Evolutionary conservation across 2,797 vertebrate genomes (phyloP).

Genomic region (Melanotaenia pygmaea): DNA sequence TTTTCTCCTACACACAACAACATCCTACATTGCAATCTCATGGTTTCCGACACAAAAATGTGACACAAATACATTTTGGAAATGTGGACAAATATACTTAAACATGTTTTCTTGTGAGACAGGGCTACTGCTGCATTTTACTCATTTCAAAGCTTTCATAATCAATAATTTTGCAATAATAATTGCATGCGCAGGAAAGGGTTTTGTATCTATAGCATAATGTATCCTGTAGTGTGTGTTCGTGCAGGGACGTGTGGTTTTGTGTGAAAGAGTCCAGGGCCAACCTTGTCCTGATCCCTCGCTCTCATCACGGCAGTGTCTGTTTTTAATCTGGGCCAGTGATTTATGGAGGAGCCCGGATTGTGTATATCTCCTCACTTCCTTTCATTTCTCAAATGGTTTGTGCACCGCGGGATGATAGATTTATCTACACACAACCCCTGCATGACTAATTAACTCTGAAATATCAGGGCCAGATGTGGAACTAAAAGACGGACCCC

Average conservation of each 20-base stretch:
- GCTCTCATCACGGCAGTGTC: conserved; percentile 88
- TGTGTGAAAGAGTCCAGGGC: conserved; percentile 67
- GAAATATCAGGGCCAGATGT: conserved; percentile 99
- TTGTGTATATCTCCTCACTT: conserved; percentile 92
- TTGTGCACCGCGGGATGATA: conserved; percentile 95
- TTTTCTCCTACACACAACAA: no score
- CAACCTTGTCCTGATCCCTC: conserved; percentile 55
- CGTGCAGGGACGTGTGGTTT: conserved; percentile 34
- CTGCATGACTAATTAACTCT: conserved; percentile 99
- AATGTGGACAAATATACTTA: not conserved
- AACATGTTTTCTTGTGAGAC: not conserved
- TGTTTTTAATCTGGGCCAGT: conserved; percentile 96
- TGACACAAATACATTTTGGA: not conserved
- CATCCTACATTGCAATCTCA: not conserved
- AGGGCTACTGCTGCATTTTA: not conserved
- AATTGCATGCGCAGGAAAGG: not conserved
- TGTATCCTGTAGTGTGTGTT: conserved; percentile 23
- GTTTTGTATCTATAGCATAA: conserved; percentile 5
- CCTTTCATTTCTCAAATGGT: conserved; percentile 98
- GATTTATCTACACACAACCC: conserved; percentile 96
- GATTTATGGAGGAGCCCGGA: conserved; percentile 93
- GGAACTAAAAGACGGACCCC: conserved; percentile 92
- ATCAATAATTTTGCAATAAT: not conserved
- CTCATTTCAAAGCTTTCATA: not conserved
- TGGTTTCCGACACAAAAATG: not conserved